Evolutionary conservation across 64 coral and sea anemone species (phyloP).

Genomic region (Astreopora myriophthalma): DNA sequence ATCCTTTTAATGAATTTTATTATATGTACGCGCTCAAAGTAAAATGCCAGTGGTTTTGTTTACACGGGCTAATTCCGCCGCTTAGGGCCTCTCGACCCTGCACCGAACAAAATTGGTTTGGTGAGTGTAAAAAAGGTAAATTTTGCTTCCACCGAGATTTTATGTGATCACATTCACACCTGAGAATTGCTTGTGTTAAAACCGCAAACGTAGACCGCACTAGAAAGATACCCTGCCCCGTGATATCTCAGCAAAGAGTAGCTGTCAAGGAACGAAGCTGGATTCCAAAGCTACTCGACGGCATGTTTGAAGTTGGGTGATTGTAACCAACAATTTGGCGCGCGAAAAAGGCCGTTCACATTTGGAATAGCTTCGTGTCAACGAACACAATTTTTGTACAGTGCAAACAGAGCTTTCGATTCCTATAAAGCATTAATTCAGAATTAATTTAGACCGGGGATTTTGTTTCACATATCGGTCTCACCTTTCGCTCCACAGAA

Average conservation of each 20-base stretch:
- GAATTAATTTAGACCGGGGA: background rate
- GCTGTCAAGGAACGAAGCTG: too few relatives aligned
- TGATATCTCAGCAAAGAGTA: too few relatives aligned
- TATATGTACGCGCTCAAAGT: background rate
- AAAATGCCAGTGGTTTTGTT: background rate
- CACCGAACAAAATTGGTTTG: background rate
- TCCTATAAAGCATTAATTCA: background rate
- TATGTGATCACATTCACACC: background rate
- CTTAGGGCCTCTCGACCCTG: background rate
- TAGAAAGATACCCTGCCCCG: too few relatives aligned
- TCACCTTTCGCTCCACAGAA: background rate
- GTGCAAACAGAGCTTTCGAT: too few relatives aligned
- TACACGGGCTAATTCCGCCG: background rate
- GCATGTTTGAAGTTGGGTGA: too few relatives aligned
- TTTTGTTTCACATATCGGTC: too few relatives aligned
- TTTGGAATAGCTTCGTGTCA: too few relatives aligned
- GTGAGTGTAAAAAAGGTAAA: background rate
- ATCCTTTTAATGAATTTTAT: background rate
- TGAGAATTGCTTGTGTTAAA: background rate
- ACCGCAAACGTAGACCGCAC: background rate
- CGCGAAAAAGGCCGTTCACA: too few relatives aligned
- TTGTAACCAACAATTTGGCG: too few relatives aligned
- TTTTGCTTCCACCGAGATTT: background rate
- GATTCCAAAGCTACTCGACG: too few relatives aligned
- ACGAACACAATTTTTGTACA: too few relatives aligned